Conservation (phyloP, 2,888 invertebrate genomes). For the Germaria angustata region DNA sequence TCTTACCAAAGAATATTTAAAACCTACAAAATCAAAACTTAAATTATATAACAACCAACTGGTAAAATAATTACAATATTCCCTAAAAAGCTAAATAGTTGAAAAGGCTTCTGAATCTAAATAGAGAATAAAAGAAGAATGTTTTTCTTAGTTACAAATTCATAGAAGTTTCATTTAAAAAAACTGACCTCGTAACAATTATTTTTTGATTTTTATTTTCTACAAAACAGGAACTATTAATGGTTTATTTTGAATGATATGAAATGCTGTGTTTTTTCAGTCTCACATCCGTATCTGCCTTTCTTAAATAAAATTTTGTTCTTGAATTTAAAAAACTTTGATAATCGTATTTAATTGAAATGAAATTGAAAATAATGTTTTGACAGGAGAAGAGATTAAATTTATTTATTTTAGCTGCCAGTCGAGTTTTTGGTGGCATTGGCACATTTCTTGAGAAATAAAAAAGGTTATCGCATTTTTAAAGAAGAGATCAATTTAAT, state of each 20-base stretch:
- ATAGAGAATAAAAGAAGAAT: neutral
- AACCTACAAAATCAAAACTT: neutral
- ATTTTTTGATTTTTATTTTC: neutral
- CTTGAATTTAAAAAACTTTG: neutral
- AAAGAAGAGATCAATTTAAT: slow-evolving; percentile 6
- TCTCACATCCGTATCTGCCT: slow-evolving; percentile 20
- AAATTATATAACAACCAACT: neutral
- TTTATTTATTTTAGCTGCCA: slow-evolving; percentile 15
- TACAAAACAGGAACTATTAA: slow-evolving; percentile 27
- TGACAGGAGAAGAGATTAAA: slow-evolving; percentile 45
- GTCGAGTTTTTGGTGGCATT: slow-evolving; percentile 42
- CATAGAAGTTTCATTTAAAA: neutral
- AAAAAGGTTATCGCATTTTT: slow-evolving; percentile 46
- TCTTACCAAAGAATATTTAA: slow-evolving; percentile 1
- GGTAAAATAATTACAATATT: too few relatives aligned
- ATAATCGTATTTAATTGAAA: slow-evolving; percentile 25
- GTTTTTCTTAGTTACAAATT: neutral
- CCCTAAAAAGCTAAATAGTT: neutral
- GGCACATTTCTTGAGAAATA: slow-evolving; percentile 44
- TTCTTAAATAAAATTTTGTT: neutral
- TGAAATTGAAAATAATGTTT: slow-evolving; percentile 35
- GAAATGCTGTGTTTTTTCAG: neutral
- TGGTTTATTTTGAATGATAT: neutral
- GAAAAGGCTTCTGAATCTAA: too few relatives aligned
- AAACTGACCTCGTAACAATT: slow-evolving; percentile 2